Evolutionary conservation across 1,140 invertebrate genomes (phyloP), one percentile per base, ranked within the genome.

Genomic region (Micrasema minimum): DNA sequence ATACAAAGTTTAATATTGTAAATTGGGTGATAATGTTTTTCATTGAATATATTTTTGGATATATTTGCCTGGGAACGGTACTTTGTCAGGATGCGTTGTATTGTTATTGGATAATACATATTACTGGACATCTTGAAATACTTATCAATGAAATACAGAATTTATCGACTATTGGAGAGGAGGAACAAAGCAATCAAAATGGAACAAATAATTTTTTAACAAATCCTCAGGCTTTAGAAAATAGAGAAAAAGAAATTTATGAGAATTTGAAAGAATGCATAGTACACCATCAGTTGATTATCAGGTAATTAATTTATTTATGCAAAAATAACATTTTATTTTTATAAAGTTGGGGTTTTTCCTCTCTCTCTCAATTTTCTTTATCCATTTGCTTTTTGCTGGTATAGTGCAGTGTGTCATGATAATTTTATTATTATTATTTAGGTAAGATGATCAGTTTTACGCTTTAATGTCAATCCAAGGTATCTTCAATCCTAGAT

Each of bases 201-300:
- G 20, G 14, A 14, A 64, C 62, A 22, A 35, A 35, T 2, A 62
- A 5, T 2, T 12, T n/a, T 18, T 38, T 18, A 11, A 55, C 9
- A 38, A 37, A 69, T 12, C n/a, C 35, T 61, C 12, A 2, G 12
- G 46, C 9, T 12, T 23, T 31, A 7, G 38, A 38, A 3, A 45
- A 22, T 16, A 46, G 53, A 18, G 57, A 70, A 26, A 45, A n/a
- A 11, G 5, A 18, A 2, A 70, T 64, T 53, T 51, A 64, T 18
- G 18, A 18, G 9, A 70, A 70, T 50, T 43, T 70, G 22, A 64
- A 41, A 43, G 31, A 70, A n/a, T 62, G 57, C 26, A 20, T 70
- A 37, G 5, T 23, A 7, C 68, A 70, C n/a, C 68, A 70, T 64
- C 41, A 50, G 43, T 53, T 70, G 35, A 64, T 70, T 12, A 38